Conservation (phyloP, 2,797 vertebrate genomes). For the Champsocephalus esox region DNA sequence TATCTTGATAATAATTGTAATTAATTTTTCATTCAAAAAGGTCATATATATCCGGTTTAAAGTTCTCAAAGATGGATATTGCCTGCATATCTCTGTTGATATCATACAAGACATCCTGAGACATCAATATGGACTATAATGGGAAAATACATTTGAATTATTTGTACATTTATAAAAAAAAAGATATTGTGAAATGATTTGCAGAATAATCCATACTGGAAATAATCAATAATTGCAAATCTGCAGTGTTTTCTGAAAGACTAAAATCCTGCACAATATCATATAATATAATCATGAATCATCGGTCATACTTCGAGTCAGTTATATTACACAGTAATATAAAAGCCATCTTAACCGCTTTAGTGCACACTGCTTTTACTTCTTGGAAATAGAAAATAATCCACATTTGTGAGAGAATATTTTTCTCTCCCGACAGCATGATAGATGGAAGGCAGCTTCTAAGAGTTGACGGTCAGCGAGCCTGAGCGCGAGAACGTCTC, state of each 20-base stretch:
- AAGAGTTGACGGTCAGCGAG: constrained; percentile 24
- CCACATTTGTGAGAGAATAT: constrained; percentile 49
- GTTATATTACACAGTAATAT: constrained; percentile 10
- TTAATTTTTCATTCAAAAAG: too few species aligned
- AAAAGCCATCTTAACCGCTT: constrained; percentile 39
- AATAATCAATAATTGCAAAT: not conserved
- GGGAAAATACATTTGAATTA: too few species aligned
- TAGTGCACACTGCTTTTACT: constrained; percentile 13
- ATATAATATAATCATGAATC: not conserved
- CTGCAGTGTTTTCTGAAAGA: not conserved
- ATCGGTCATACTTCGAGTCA: not conserved
- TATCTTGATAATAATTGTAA: too few species aligned
- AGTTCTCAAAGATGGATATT: too few species aligned
- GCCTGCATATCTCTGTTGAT: too few species aligned
- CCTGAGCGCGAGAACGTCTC: constrained; percentile 6
- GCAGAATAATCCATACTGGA: too few species aligned
- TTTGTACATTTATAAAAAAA: too few species aligned
- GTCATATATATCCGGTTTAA: too few species aligned
- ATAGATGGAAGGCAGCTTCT: constrained; percentile 34
- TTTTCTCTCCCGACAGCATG: constrained; percentile 32
- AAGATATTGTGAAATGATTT: too few species aligned
- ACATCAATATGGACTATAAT: too few species aligned
- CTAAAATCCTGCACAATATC: not conserved
- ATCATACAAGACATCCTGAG: too few species aligned
- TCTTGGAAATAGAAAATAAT: constrained; percentile 40